These are phyloP conservation scores for Catajapyx aquilonaris DNA, from an alignment of 1,140 invertebrate species.

Conservation along the genomic window DNA sequence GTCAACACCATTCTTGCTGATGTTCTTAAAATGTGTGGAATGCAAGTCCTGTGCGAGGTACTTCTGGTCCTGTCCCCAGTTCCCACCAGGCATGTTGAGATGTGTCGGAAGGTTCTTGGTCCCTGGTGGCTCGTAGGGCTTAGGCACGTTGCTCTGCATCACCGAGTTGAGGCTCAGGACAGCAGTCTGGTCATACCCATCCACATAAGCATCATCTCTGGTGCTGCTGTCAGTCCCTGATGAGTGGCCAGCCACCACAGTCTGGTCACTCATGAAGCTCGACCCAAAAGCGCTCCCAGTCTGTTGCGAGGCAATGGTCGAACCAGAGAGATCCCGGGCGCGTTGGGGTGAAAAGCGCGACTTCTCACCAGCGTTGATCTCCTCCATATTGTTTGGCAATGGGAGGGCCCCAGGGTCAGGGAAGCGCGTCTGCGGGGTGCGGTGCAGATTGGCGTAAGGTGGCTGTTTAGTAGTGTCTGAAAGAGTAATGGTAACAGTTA, in stretches of 20 bases:
- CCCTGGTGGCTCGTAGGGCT: constrained; percentile 35
- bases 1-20: no score
- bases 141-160: constrained; percentile 51
- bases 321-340: constrained; percentile 32
- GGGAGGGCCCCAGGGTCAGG: constrained; percentile 12
- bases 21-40: no score
- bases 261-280: constrained; percentile 7
- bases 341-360: constrained; percentile 36
- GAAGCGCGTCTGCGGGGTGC: neutral
- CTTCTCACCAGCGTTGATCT: constrained; percentile 24
- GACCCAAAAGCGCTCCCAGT: constrained; percentile 8
- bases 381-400: constrained; percentile 30
- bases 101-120: constrained; percentile 25
- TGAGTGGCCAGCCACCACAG: neutral
- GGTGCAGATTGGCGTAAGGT: no score
- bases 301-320: constrained; percentile 26
- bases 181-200: constrained; percentile 44
- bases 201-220: constrained; percentile 28
- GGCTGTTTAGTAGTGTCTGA: no score
- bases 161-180: constrained; percentile 38
- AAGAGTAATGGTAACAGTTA: no score
- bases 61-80: constrained; percentile 40
- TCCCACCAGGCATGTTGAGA: constrained; percentile 47
- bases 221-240: constrained; percentile 15
- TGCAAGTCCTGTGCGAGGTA: constrained; percentile 42